Evolutionary conservation across 2,797 vertebrate species (phyloP).

Genomic region (Labeo calbasu): DNA sequence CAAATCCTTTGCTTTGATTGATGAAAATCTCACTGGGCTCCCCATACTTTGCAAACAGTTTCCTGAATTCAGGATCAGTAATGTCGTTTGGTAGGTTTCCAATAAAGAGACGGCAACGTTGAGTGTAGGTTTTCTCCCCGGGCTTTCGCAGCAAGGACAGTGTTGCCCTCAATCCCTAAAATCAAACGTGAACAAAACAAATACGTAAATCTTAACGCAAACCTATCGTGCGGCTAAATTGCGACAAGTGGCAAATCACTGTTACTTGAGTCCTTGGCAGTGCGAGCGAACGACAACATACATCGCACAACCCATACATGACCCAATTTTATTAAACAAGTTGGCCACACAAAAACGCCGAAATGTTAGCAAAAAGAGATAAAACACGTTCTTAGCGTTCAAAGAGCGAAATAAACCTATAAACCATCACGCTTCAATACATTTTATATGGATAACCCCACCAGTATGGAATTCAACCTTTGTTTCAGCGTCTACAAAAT

Average conservation of each 20-base stretch:
- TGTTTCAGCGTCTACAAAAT: constrained; percentile 38
- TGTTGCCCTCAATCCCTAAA: constrained; percentile 86
- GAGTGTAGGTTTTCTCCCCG: constrained; percentile 96
- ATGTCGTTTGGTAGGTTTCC: constrained; percentile 97
- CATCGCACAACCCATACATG: background rate
- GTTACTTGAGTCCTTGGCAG: background rate
- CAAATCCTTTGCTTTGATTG: constrained; percentile 97
- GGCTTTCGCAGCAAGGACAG: constrained; percentile 92
- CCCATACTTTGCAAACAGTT: constrained; percentile 92
- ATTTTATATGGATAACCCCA: background rate
- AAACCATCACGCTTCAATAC: background rate
- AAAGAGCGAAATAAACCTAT: fast-evolving
- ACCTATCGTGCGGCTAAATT: background rate
- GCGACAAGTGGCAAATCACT: background rate
- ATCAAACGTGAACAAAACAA: constrained; percentile 39
- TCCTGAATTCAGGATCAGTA: constrained; percentile 91
- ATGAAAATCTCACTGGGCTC: constrained; percentile 97
- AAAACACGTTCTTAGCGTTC: background rate
- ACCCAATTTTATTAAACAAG: background rate
- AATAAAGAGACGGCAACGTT: constrained; percentile 94
- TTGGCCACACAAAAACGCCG: background rate
- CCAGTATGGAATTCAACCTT: background rate
- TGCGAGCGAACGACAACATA: background rate
- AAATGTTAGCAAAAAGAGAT: background rate
- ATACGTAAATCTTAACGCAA: background rate